These are phyloP conservation scores for Liodrosophila aerea DNA, from an alignment of 2,888 invertebrate genomes.

Conservation along the genomic window DNA sequence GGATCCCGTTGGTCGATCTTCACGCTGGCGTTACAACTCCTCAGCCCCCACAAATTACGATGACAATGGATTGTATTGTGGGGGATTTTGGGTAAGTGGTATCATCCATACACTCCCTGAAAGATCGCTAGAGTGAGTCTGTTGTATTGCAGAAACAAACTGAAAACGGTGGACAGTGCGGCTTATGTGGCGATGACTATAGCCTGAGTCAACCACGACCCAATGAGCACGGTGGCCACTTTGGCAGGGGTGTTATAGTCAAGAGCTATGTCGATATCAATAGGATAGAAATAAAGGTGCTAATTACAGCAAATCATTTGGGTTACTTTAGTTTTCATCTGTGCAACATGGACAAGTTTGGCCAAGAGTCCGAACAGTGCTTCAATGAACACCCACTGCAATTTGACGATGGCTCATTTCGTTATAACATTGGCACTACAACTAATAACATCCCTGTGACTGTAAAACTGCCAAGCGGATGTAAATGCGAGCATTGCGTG, in stretches of 20 bases:
- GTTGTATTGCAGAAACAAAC: conserved; percentile 82
- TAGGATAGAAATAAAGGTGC: conserved; percentile 70
- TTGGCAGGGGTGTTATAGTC: conserved; percentile 83
- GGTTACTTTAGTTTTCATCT: conserved; percentile 83
- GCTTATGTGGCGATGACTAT: conserved; percentile 84
- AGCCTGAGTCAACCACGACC: conserved; percentile 82
- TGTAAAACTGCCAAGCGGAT: conserved; percentile 79
- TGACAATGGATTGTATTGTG: conserved; percentile 84
- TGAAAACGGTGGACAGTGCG: conserved; percentile 83
- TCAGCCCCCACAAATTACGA: conserved; percentile 83
- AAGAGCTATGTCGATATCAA: conserved; percentile 78
- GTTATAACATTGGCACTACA: conserved; percentile 52
- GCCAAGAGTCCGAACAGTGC: conserved; percentile 84
- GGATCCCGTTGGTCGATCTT: conserved; percentile 84
- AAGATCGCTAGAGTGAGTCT: too few relatives aligned
- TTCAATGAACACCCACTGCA: conserved; percentile 82
- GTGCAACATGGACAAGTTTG: conserved; percentile 82
- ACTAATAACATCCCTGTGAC: conserved; percentile 57
- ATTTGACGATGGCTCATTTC: conserved; percentile 72
- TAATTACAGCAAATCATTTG: conserved; percentile 83
- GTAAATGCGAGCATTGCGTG: conserved; percentile 84
- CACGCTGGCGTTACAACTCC: conserved; percentile 84
- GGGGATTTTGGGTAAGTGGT: conserved; percentile 81
- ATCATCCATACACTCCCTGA: too few relatives aligned
- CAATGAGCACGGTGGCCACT: conserved; percentile 84